Percentiles rank a stretch among this genome's conserved stretches.
Evolutionary conservation across 2,888 invertebrate species (phyloP).

Genomic region (Geophilus truncorum): DNA sequence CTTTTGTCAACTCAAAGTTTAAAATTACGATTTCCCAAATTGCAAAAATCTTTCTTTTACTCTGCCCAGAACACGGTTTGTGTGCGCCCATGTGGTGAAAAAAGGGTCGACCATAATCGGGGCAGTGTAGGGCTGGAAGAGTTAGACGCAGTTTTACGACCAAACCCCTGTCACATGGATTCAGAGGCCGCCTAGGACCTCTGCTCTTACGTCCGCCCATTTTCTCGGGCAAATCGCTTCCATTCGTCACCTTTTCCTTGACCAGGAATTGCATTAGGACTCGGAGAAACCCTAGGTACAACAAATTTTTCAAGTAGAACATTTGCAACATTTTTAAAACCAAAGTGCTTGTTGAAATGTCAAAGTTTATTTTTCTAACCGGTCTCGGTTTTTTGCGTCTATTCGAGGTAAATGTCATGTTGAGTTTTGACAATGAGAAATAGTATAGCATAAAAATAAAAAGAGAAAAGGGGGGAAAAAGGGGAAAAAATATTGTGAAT

Average conservation of each 20-base stretch:
- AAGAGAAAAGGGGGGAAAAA: too few species aligned
- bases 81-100: not conserved
- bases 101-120: not conserved
- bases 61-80: not conserved
- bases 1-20: not conserved
- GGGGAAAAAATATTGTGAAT: not conserved
- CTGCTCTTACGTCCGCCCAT: conserved; percentile 15
- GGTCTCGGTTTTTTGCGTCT: not conserved
- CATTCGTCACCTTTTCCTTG: conserved; percentile 23
- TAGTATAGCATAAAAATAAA: not conserved
- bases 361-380: not conserved
- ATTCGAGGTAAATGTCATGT: not conserved
- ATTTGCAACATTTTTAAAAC: not conserved
- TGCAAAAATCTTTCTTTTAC: not conserved
- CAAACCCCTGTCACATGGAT: not conserved
- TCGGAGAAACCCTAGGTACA: not conserved
- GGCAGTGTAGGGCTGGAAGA: not conserved
- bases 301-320: conserved; percentile 9
- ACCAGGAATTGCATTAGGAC: not conserved
- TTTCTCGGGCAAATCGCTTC: conserved; percentile 12
- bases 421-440: not conserved
- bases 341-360: not conserved
- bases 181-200: not conserved
- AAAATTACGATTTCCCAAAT: not conserved
- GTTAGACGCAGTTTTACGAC: conserved; percentile 16